Evolutionary conservation across 2,113 vertebrate genomes (phyloP), one percentile per base, ranked within the genome.

Genomic region (Falco punctatus): DNA sequence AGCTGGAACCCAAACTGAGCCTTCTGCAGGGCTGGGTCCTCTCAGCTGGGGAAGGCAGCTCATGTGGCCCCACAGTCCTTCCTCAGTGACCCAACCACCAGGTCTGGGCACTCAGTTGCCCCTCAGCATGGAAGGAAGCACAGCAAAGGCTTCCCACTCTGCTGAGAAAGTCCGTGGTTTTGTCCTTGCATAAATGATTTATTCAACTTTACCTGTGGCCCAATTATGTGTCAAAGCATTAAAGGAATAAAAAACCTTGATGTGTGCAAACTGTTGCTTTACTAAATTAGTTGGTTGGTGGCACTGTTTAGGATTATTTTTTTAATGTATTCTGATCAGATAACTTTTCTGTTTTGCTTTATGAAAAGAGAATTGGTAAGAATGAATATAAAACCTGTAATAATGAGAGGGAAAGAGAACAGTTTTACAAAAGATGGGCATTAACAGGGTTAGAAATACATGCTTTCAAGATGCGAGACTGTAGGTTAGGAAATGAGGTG

Each of bases 1-100:
- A 54, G 32, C 16, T 0, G 0, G 12, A n/a, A 85, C 30, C 35
- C 73, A 85, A 90, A 22, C 2, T 0, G 2, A 72, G n/a, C 27
- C 27, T 52, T 48, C 61, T 55, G 28, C 64, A 81, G 38, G 69
- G 52, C 58, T 67, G 35, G 33, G 14, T 65, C 30, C 35, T 57
- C 23, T 42, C 42, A 20, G 2, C n/a, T 14, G 26, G 54, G 17
- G 15, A 79, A 84, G 26, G 40, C 10, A 33, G 28, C 32, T 88
- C 57, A 3, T 0, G 12, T 32, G 61, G 58, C 24, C 30, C 26
- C 13, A 0, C 30, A 20, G n/a, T 8, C 24, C 66, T 58, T 80
- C 59, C 52, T 62, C 58, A 21, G 44, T 5, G 10, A 48, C 62
- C 57, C 62, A 11, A 5, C 27, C 64, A 13, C 0, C 3, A 74